These are phyloP conservation scores for Amblyjoppa fuscipennis DNA, from an alignment of 2,888 invertebrate species.

Conservation along the genomic window DNA sequence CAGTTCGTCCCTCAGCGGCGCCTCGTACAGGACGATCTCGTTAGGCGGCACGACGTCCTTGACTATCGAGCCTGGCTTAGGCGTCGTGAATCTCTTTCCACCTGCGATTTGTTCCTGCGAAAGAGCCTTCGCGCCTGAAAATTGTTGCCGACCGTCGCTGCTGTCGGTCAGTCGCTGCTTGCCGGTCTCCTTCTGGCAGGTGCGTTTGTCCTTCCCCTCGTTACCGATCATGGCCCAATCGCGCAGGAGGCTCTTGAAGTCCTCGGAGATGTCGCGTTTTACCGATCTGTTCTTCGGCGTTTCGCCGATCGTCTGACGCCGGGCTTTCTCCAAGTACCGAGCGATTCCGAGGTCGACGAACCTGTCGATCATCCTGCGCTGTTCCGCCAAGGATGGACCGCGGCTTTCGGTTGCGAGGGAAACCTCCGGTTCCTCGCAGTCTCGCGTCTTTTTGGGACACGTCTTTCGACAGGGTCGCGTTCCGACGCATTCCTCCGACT, in stretches of 20 bases:
- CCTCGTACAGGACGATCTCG: slow-evolving; percentile 73
- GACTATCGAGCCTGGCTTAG: slow-evolving; percentile 76
- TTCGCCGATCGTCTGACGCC: slow-evolving; percentile 11
- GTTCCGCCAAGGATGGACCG: slow-evolving; percentile 39
- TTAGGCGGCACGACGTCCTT: slow-evolving; percentile 72
- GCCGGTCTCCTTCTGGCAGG: slow-evolving; percentile 54
- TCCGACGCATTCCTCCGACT: slow-evolving; percentile 75
- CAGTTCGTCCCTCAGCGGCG: slow-evolving; percentile 72
- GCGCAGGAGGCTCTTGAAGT: slow-evolving; percentile 72
- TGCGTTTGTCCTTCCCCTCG: slow-evolving; percentile 58
- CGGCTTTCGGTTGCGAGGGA: slow-evolving; percentile 19
- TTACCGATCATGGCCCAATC: slow-evolving; percentile 71
- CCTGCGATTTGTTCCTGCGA: slow-evolving; percentile 54
- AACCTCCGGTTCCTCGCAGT: slow-evolving; percentile 32
- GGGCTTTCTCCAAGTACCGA: slow-evolving; percentile 70
- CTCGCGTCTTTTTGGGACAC: slow-evolving; percentile 72
- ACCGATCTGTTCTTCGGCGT: slow-evolving; percentile 48
- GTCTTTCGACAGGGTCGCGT: slow-evolving; percentile 74
- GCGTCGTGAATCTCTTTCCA: slow-evolving; percentile 68
- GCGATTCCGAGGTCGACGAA: slow-evolving; percentile 74
- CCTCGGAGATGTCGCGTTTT: slow-evolving; percentile 63
- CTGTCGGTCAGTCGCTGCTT: background rate
- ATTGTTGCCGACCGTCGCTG: background rate
- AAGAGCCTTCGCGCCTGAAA: background rate
- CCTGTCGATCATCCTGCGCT: slow-evolving; percentile 72